These are phyloP conservation scores for Nerophis lumbriciformis DNA, from an alignment of 2,113 vertebrate genomes.

Conservation along the genomic window DNA sequence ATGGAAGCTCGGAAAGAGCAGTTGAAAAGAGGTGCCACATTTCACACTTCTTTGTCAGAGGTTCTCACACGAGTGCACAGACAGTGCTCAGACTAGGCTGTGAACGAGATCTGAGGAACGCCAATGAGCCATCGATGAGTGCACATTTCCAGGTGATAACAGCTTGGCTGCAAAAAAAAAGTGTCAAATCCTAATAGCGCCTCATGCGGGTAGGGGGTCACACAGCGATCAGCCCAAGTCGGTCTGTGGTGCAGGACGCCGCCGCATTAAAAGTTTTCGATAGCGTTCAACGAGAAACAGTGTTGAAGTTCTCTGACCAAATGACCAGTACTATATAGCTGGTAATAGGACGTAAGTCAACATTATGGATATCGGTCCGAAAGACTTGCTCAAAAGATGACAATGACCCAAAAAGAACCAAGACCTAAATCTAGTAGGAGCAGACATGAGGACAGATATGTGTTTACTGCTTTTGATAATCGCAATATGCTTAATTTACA, in stretches of 20 bases:
- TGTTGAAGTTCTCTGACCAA: too few species aligned
- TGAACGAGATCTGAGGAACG: slow-evolving; percentile 16
- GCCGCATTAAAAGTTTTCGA: neutral
- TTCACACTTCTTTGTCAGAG: slow-evolving; percentile 61
- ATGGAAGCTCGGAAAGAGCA: neutral
- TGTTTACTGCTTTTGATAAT: too few species aligned
- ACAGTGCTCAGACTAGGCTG: slow-evolving; percentile 30
- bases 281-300: neutral
- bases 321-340: too few species aligned
- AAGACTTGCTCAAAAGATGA: too few species aligned
- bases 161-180: slow-evolving; percentile 13
- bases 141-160: slow-evolving; percentile 51
- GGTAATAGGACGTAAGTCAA: too few species aligned
- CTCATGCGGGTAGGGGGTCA: neutral
- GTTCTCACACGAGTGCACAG: slow-evolving; percentile 30
- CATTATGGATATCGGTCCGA: too few species aligned
- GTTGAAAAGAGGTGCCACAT: slow-evolving; percentile 52
- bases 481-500: too few species aligned
- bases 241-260: neutral
- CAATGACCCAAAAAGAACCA: too few species aligned
- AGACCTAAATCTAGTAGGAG: too few species aligned
- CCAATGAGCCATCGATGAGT: slow-evolving; percentile 23
- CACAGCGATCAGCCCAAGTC: neutral
- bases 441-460: too few species aligned
- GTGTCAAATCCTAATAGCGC: slow-evolving; percentile 38